A percentile compares a stretch with the other conserved stretches of the same genome.
These are phyloP conservation scores for Tenthredo notha DNA, from an alignment of 2,888 invertebrate species.

Conservation along the genomic window DNA sequence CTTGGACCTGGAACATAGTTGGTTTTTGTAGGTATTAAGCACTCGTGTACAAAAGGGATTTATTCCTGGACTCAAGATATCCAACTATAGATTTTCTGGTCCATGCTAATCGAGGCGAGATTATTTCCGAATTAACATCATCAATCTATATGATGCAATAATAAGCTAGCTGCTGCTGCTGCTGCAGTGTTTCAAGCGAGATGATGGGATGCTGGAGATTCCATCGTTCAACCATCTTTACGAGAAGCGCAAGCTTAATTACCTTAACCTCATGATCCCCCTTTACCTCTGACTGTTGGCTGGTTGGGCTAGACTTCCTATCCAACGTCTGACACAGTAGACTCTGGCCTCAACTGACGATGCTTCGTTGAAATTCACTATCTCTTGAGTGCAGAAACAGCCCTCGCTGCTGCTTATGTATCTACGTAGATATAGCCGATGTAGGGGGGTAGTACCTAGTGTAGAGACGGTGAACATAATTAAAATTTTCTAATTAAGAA, in stretches of 20 bases:
- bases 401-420: slow-evolving; percentile 29
- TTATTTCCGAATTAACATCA: not conserved
- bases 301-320: not conserved
- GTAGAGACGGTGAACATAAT: slow-evolving; percentile 75
- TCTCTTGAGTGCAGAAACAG: slow-evolving; percentile 61
- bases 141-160: not conserved
- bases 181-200: not conserved
- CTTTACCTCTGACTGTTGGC: slow-evolving; percentile 24
- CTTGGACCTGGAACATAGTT: not conserved
- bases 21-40: not conserved
- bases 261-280: slow-evolving; percentile 41
- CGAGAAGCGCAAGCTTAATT: slow-evolving; percentile 42
- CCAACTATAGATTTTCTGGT: not conserved
- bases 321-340: slow-evolving; percentile 27
- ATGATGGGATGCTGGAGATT: slow-evolving; percentile 7
- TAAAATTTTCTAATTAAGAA: slow-evolving; percentile 79
- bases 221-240: slow-evolving; percentile 31
- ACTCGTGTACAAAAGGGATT: not conserved
- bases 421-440: not conserved
- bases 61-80: not conserved
- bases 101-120: not conserved
- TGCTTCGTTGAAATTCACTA: slow-evolving; percentile 63
- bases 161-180: not conserved
- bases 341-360: slow-evolving; percentile 18
- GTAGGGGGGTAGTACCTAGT: not conserved